Evolutionary conservation across 2,113 vertebrate genomes (phyloP).

Genomic region (Rhinolophus sinicus): DNA sequence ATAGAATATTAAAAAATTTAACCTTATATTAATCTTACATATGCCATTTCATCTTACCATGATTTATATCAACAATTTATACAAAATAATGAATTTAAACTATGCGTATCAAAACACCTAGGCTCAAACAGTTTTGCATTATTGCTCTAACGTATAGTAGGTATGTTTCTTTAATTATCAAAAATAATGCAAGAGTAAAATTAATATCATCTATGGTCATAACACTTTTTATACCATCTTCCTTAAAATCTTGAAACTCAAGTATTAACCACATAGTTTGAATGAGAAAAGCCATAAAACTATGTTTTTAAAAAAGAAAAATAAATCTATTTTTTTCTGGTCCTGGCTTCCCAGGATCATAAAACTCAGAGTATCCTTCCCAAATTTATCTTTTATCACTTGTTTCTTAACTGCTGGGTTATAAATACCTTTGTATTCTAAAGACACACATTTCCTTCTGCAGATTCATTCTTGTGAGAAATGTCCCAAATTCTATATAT

Average conservation of each 20-base stretch:
- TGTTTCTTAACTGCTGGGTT: slow-evolving; percentile 81
- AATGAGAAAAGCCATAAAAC: slow-evolving; percentile 84
- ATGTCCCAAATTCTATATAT: slow-evolving; percentile 76
- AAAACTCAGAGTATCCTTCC: slow-evolving; percentile 82
- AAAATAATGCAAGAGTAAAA: slow-evolving; percentile 65
- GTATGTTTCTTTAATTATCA: slow-evolving; percentile 17
- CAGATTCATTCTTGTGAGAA: slow-evolving; percentile 83
- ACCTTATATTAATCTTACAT: slow-evolving; percentile 27
- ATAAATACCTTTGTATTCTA: slow-evolving; percentile 86
- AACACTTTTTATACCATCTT: slow-evolving; percentile 61
- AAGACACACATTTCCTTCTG: slow-evolving; percentile 82
- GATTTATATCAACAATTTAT: slow-evolving; percentile 42
- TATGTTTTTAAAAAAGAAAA: slow-evolving; percentile 55
- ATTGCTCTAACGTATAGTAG: slow-evolving; percentile 49
- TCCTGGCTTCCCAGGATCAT: slow-evolving; percentile 81
- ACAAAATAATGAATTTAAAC: slow-evolving; percentile 56
- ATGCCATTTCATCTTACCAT: slow-evolving; percentile 39
- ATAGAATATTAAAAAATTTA: neutral
- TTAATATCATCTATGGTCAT: slow-evolving; percentile 27
- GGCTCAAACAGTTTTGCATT: neutral
- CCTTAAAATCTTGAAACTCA: slow-evolving; percentile 77
- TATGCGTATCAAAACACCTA: slow-evolving; percentile 1
- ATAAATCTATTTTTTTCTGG: slow-evolving; percentile 68
- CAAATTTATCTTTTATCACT: slow-evolving; percentile 82
- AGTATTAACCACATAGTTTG: slow-evolving; percentile 64